Percentiles rank a stretch among this genome's conserved stretches.
These are phyloP conservation scores for Nymphalis io DNA, from an alignment of 1,140 invertebrate species.

Conservation along the genomic window DNA sequence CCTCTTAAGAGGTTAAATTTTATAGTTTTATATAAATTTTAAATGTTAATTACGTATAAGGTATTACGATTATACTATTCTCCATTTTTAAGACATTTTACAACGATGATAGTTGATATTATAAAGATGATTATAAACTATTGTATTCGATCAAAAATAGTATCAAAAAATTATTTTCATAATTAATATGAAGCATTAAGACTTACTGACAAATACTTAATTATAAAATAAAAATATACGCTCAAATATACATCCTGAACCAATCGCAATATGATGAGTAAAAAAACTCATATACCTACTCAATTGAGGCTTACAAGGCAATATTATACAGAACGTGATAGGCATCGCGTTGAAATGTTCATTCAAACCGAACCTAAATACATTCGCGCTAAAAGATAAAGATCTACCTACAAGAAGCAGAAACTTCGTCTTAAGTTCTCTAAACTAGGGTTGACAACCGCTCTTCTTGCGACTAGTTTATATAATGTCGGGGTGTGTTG, in stretches of 20 bases:
- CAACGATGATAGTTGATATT: no score
- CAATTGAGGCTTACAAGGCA: slow-evolving; percentile 8
- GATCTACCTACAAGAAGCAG: slow-evolving; percentile 14
- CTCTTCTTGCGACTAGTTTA: neutral
- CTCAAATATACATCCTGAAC: no score
- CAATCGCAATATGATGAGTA: neutral
- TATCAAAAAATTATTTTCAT: no score
- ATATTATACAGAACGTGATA: slow-evolving; percentile 12
- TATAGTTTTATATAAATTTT: neutral
- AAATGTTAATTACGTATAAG: no score
- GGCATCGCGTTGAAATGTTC: slow-evolving; percentile 19
- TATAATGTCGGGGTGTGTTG: no score
- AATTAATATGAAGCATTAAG: no score
- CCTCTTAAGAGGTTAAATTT: slow-evolving; percentile 4
- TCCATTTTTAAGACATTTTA: no score
- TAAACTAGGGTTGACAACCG: slow-evolving; percentile 9
- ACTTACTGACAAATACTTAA: no score
- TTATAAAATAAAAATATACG: no score
- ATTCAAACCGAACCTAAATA: slow-evolving; percentile 21
- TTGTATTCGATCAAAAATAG: no score
- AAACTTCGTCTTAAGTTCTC: slow-evolving; percentile 6
- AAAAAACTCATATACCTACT: slow-evolving; percentile 8
- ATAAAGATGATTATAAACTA: no score
- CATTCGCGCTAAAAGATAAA: slow-evolving; percentile 21
- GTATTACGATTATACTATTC: no score